A percentile compares a stretch with the other conserved stretches of the same genome.
These are phyloP conservation scores for Steinernema hermaphroditum DNA, from an alignment of 2,888 invertebrate genomes.

Conservation along the genomic window DNA sequence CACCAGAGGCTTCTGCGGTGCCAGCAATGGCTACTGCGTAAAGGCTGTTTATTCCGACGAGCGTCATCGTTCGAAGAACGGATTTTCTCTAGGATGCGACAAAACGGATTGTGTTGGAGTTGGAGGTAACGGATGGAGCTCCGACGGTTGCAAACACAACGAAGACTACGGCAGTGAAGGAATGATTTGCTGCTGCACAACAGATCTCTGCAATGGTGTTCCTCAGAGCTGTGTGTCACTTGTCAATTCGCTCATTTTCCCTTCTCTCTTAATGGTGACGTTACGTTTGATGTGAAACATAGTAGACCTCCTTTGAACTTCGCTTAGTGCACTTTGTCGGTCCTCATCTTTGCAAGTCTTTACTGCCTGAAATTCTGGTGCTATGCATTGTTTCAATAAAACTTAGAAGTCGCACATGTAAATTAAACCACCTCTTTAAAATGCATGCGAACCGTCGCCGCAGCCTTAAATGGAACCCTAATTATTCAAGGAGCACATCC, in stretches of 20 bases:
- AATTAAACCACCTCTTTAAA: slow-evolving; percentile 22
- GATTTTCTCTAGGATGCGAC: slow-evolving; percentile 56
- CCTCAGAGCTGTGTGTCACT: too few species aligned
- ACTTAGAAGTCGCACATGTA: not conserved
- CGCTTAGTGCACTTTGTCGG: slow-evolving; percentile 1
- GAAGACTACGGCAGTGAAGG: slow-evolving; percentile 54
- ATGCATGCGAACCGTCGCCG: not conserved
- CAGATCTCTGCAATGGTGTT: slow-evolving; percentile 49
- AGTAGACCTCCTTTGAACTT: not conserved
- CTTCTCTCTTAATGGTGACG: not conserved
- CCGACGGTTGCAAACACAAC: slow-evolving; percentile 45
- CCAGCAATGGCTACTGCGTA: slow-evolving; percentile 46
- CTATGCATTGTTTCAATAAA: slow-evolving; percentile 29
- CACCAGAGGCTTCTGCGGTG: slow-evolving; percentile 46
- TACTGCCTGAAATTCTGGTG: slow-evolving; percentile 26
- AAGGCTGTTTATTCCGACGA: slow-evolving; percentile 48
- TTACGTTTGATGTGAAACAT: not conserved
- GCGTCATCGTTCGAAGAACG: slow-evolving; percentile 51
- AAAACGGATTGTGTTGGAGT: slow-evolving; percentile 51
- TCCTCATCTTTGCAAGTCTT: slow-evolving; percentile 6
- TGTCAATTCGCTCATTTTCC: not conserved
- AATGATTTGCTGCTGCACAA: slow-evolving; percentile 54
- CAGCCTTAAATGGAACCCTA: slow-evolving; percentile 5
- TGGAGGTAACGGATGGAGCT: slow-evolving; percentile 46
- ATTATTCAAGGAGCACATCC: not conserved